Evolutionary conservation across 2,113 vertebrate genomes (phyloP).

Genomic region (Melanerpes aurifrons): DNA sequence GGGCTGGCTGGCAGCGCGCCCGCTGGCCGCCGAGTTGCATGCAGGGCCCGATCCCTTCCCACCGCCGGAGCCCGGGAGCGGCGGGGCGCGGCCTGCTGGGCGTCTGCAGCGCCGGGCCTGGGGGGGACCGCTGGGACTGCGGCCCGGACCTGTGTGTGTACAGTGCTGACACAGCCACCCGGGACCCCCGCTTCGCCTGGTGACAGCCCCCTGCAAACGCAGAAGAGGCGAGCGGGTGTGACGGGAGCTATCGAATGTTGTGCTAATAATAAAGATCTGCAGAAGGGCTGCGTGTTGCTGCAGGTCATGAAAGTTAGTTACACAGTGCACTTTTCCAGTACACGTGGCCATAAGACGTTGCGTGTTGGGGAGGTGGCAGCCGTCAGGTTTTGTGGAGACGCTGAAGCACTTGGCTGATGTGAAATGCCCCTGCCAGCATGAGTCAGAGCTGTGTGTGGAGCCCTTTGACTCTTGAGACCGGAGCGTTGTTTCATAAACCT

Average conservation of each 20-base stretch:
- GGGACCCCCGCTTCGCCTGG: accelerated
- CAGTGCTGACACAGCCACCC: accelerated
- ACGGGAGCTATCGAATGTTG: accelerated
- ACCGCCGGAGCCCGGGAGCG: neutral
- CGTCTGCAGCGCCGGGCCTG: neutral
- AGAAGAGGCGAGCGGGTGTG: neutral
- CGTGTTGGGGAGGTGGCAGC: accelerated
- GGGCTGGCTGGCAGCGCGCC: neutral
- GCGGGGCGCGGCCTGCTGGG: neutral
- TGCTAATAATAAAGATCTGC: neutral
- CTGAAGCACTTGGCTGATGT: neutral
- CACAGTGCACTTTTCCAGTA: accelerated
- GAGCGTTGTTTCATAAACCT: neutral
- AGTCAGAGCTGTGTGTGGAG: neutral
- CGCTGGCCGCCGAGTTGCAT: no score
- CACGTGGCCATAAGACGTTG: accelerated
- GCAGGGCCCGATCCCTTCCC: neutral
- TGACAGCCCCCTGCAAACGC: accelerated
- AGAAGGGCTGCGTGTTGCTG: accelerated
- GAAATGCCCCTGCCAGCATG: accelerated
- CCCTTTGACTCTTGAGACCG: accelerated
- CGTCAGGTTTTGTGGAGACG: neutral
- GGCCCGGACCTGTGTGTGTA: neutral
- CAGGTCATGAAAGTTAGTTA: neutral
- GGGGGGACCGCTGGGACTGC: neutral